Base-by-base conservation (phyloP, 2,888 invertebrate species). In the Ectemnius cavifrons region DNA sequence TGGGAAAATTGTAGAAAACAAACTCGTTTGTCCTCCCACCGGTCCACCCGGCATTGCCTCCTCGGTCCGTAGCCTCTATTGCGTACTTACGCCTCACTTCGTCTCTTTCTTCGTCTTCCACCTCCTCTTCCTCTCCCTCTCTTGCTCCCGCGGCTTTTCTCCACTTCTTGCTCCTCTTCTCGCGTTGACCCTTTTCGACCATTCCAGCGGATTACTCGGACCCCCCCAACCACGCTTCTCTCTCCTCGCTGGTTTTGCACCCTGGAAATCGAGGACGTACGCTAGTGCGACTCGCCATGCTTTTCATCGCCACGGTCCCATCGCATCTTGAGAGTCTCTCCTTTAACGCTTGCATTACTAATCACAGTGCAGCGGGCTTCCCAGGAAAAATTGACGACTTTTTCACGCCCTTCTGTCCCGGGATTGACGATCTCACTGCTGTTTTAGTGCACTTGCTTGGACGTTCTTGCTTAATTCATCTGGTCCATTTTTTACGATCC, bases 1-100 rank as follows among this genome's bases (percentile, higher is more conserved):
- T 87, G 89, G 88, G 89, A 89, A 89, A 89, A 89, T 87, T 75
- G 87, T 89, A 89, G 89, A 89, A 90, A 89, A 89, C 89, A 89
- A 89, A 89, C 90, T 89, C 87, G 89, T 80, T 82, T 80, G 52
- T 71, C 67, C 70, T 71, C 79, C 78, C 77, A 71, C 77, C 77
- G 57, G 64, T 27, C 67, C 71, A 67, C 56, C 58, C 67, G 46
- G 27, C 60, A 16, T 16, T 71, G 46, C 59, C 63, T 68, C 47
- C 49, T 57, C 37, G 37, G 8, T 37, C 37, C 11, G 11, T 6
- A 37, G 37, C 37, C 37, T 37, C 37, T 37, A 37, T 37, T 37
- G 37, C 37, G 37, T 37, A 37, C 37, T 37, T 37, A 37, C 37
- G 37, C 49, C 59, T 18, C 18, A 65, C 27, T 49, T 16, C 61